Conservation (phyloP, 1,140 invertebrate genomes). For the Heterodera schachtii region DNA sequence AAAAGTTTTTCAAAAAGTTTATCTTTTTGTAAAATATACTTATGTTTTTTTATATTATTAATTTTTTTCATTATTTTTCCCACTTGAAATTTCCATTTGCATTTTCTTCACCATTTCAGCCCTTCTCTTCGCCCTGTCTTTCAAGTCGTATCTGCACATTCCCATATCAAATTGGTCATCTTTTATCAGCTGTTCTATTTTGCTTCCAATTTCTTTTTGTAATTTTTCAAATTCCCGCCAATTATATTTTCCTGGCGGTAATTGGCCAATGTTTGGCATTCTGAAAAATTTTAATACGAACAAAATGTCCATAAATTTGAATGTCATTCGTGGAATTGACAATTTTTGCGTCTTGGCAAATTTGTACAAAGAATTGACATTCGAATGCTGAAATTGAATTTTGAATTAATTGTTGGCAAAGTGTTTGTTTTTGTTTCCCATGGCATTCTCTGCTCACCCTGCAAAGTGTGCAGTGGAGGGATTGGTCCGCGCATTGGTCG, state of each 20-base stretch:
- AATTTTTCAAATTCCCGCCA: neutral
- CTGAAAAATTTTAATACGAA: neutral
- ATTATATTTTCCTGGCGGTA: neutral
- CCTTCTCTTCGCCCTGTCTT: neutral
- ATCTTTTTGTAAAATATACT: no score
- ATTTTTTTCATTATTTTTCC: no score
- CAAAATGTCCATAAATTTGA: neutral
- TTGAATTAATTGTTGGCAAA: no score
- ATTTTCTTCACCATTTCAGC: neutral
- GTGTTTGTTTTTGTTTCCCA: no score
- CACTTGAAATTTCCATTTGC: neutral
- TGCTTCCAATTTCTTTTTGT: neutral
- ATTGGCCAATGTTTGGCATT: neutral
- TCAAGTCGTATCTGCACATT: no score
- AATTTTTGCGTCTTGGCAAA: neutral
- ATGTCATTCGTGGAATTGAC: neutral
- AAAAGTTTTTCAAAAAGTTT: no score
- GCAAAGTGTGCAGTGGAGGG: neutral
- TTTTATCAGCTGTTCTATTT: neutral
- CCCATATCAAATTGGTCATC: no score
- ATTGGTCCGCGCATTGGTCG: neutral
- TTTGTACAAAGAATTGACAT: neutral
- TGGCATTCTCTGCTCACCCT: neutral
- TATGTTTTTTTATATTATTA: no score
- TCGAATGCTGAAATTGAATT: neutral